Conservation (phyloP, 2,113 vertebrate species). For the Anolis sagrei region DNA sequence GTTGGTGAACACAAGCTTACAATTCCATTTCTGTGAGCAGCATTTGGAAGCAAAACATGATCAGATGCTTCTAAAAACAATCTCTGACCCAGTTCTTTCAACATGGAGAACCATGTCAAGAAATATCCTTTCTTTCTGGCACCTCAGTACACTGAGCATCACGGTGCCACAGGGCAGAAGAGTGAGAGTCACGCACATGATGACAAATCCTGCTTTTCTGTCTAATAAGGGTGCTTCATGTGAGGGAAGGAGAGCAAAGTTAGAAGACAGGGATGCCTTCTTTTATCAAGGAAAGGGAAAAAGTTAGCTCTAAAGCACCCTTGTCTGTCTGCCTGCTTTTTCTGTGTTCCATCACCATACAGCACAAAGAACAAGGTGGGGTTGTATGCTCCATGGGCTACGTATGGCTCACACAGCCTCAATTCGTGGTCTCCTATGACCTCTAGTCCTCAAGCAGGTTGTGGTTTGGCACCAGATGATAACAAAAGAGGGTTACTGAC, state of each 20-base stretch:
- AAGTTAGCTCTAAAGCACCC: not conserved
- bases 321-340: not conserved
- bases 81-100: constrained; percentile 44
- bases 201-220: constrained; percentile 18
- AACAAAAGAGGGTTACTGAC: too few species aligned
- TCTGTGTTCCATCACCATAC: not conserved
- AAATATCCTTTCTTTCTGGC: constrained; percentile 46
- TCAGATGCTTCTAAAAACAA: constrained; percentile 34
- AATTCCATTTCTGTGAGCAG: constrained; percentile 30
- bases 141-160: constrained; percentile 31
- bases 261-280: too few species aligned
- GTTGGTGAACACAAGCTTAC: not conserved
- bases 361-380: too few species aligned
- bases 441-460: too few species aligned
- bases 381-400: too few species aligned
- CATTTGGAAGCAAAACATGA: constrained; percentile 19
- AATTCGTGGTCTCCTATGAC: too few species aligned
- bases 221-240: not conserved
- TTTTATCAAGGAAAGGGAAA: not conserved
- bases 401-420: too few species aligned
- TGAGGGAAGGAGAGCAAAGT: not conserved
- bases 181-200: constrained; percentile 6
- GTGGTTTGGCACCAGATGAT: too few species aligned
- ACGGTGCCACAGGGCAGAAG: constrained; percentile 21
- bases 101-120: constrained; percentile 21